A percentile compares a stretch with the other conserved stretches of the same genome.
These are phyloP conservation scores for Cecidostiba fungosa DNA, from an alignment of 2,888 invertebrate species.

Conservation along the genomic window DNA sequence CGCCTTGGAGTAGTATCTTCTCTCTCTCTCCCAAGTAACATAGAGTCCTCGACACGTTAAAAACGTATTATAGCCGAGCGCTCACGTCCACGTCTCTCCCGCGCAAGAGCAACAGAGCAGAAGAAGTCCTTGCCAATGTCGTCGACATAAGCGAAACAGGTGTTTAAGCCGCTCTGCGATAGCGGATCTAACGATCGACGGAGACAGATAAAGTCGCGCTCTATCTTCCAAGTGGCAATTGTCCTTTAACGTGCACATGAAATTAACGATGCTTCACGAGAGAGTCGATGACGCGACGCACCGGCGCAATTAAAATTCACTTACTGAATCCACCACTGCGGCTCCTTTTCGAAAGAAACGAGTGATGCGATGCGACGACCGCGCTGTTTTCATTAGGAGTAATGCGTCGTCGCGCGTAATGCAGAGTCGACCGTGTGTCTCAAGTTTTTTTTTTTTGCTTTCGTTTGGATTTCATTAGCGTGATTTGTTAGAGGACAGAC, in stretches of 20 bases:
- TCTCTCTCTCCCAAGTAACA: background rate
- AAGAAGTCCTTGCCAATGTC: background rate
- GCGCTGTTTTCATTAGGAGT: conserved; percentile 20
- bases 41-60: background rate
- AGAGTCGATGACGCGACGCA: background rate
- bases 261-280: background rate
- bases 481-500: background rate
- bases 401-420: background rate
- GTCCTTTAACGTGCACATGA: background rate
- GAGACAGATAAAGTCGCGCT: background rate
- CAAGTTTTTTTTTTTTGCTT: background rate
- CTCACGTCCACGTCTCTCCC: background rate
- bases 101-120: background rate
- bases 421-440: background rate
- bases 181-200: conserved; percentile 12
- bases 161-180: background rate
- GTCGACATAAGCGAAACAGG: conserved; percentile 6
- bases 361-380: background rate
- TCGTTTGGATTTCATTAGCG: background rate
- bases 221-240: background rate
- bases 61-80: background rate
- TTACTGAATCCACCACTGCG: background rate
- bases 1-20: background rate
- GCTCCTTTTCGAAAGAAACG: background rate
- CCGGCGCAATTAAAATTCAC: conserved; percentile 5